Base-by-base conservation (phyloP, 2,888 invertebrate species). In the Pollenia labialis region DNA sequence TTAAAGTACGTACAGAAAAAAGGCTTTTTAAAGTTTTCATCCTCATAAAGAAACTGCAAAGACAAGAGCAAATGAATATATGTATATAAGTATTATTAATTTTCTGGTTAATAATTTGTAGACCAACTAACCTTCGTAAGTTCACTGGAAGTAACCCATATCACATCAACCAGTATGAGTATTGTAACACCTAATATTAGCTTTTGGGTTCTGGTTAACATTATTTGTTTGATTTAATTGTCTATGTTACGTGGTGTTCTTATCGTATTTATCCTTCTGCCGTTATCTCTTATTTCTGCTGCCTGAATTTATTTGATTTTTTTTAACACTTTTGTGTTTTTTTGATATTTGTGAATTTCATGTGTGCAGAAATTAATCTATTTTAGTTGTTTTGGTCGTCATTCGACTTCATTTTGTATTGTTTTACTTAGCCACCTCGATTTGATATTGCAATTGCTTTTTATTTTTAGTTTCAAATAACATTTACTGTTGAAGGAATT, bases 91-190 rank as follows among this genome's bases (percentile, higher is more conserved):
- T 32, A 12, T 10, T 54, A 50, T 44, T 52, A 69, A 32, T 18
- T 32, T 40, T 7, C 12, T 9, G 48, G 54, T 12, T 23, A 62
- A 3, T 23, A 23, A 48, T 10, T 4, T 10, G 52, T 32, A 60
- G 50, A 18, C 50, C 93, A 94, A 18, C 50, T 93, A 94, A 99
- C 99, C 96, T 98, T 97, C 85, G 98, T 98, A 86, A 99, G 94
- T 94, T 99, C 98, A 54, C 98, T 97, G 71, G 98, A 99, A 76
- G 97, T 96, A 76, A 99, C 99, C 99, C 99, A 99, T 91, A 99
- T 96, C 83, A 99, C 94, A 94, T 99, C 98, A 89, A 99, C 99
- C 90, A 99, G 94, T 89, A 99, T 93, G 88, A 99, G 94, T 90
- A 99, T 95, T 90, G 97, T 95, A 89, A 98, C 94, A 90, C 99